phyloP scores from a whole-genome alignment of 2,113 vertebrate species.

The Anseranas semipalmata region DNA sequence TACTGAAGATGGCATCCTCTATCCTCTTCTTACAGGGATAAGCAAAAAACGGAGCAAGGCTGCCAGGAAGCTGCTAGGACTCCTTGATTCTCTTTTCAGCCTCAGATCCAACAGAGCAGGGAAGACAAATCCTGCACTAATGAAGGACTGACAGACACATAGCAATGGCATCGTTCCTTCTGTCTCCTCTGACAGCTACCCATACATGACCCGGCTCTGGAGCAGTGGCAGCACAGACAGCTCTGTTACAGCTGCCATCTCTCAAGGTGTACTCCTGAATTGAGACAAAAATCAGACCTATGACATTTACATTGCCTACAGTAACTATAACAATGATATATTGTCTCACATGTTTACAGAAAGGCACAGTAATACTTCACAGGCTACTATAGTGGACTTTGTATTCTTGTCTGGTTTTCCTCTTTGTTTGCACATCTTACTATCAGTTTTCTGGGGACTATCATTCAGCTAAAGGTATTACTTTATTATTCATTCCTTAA shows the following conservation, averaged over 20 bases:
- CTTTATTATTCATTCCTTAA: background rate
- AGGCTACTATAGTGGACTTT: background rate
- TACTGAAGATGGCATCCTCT: background rate
- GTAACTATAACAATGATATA: background rate
- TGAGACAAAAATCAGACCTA: background rate
- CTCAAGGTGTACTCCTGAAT: background rate
- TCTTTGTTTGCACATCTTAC: background rate
- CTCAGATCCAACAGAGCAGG: background rate
- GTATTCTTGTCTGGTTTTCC: background rate
- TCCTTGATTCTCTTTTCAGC: background rate
- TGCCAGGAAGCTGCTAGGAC: background rate
- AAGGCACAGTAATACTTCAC: background rate
- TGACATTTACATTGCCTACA: background rate
- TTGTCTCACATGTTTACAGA: background rate
- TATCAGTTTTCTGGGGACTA: background rate
- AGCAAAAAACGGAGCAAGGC: background rate
- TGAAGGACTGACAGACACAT: background rate
- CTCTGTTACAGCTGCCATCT: background rate
- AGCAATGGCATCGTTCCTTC: background rate
- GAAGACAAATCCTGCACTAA: background rate
- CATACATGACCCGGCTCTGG: fast-evolving
- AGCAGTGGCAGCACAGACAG: background rate
- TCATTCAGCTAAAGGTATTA: background rate
- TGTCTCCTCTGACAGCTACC: background rate
- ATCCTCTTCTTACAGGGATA: background rate